Percentiles rank a stretch among this genome's conserved stretches.
Conservation (phyloP, 2,113 vertebrate species). For the Cottus gobio region DNA sequence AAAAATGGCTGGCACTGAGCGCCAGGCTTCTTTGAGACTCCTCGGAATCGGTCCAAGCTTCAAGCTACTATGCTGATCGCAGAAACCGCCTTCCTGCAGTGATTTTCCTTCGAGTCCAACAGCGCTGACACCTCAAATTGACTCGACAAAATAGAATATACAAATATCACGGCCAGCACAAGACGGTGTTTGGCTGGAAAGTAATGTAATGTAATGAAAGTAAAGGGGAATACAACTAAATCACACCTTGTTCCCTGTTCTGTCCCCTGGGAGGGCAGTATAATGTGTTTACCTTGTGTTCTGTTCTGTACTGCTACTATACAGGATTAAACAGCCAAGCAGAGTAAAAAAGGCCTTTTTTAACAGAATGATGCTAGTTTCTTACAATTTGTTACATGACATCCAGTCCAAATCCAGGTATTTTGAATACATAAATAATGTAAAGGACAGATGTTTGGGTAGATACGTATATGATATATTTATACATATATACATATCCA, state of each 20-base stretch:
- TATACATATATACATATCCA: too few species aligned
- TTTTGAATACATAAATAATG: background rate
- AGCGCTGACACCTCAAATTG: background rate
- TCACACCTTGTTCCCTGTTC: background rate
- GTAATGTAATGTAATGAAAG: too few species aligned
- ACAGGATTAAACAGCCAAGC: background rate
- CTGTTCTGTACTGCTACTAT: background rate
- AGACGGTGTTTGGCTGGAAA: background rate
- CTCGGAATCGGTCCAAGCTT: background rate
- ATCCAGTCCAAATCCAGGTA: background rate
- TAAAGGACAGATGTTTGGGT: background rate
- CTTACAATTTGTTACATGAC: background rate
- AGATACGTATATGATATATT: constrained; percentile 11
- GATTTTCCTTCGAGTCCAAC: background rate
- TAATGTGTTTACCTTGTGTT: background rate
- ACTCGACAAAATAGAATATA: constrained; percentile 1
- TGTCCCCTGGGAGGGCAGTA: background rate
- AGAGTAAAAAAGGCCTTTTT: background rate
- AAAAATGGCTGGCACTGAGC: background rate
- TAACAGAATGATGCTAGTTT: background rate
- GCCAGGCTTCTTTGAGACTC: background rate
- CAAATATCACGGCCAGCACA: background rate
- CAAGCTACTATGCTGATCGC: background rate
- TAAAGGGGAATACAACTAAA: background rate
- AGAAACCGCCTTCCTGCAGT: background rate